phyloP scores from a whole-genome alignment of 2,797 vertebrate species.

The Okamejei kenojei region DNA sequence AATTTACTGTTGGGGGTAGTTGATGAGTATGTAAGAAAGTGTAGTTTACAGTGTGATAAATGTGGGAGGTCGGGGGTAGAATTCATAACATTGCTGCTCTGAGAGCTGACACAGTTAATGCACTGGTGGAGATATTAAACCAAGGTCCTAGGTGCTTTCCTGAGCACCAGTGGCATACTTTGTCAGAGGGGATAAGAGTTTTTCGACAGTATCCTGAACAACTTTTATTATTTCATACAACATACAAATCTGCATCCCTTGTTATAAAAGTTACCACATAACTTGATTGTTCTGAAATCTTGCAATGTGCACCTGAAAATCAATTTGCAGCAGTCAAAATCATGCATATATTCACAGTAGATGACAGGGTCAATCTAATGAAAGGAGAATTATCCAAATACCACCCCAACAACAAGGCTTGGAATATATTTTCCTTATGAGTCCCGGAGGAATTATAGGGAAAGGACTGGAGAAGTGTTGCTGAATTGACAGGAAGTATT shows the following conservation, averaged over 20 bases:
- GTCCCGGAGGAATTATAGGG: constrained; percentile 9
- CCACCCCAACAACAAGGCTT: not conserved
- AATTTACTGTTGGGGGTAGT: too few relatives aligned
- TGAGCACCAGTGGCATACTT: not conserved
- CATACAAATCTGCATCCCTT: not conserved
- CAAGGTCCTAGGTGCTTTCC: not conserved
- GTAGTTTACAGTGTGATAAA: too few relatives aligned
- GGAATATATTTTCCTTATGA: not conserved
- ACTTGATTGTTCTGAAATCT: not conserved
- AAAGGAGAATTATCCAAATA: not conserved
- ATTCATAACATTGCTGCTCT: too few relatives aligned
- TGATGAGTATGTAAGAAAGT: too few relatives aligned
- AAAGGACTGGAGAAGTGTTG: not conserved
- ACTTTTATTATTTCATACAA: not conserved
- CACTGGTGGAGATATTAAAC: not conserved
- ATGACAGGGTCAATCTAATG: not conserved
- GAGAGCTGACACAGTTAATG: too few relatives aligned
- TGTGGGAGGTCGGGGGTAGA: too few relatives aligned
- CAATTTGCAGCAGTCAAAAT: not conserved
- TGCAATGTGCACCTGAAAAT: not conserved
- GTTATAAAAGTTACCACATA: not conserved
- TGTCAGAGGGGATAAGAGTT: not conserved
- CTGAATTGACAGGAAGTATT: constrained; percentile 19
- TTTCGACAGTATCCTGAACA: not conserved
- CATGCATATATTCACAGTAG: not conserved